Base-by-base conservation (phyloP, 1,140 invertebrate genomes). In the Daktulosphaira vitifoliae region DNA sequence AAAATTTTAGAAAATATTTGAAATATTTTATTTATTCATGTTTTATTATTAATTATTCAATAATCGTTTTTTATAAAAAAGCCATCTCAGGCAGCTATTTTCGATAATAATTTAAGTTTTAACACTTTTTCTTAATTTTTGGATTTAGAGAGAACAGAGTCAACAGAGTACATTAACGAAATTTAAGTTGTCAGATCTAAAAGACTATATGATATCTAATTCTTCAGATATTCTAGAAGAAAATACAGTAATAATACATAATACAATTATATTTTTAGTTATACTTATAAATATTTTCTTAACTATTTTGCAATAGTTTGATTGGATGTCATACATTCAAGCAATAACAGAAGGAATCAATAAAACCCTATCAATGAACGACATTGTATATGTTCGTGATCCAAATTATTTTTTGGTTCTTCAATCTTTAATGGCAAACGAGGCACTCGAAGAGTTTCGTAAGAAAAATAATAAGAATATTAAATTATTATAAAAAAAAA, bases 291-390 rank as follows among this genome's bases (percentile, higher is more conserved):
- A n/a, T n/a, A n/a, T n/a, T n/a, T n/a, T n/a, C n/a, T n/a, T n/a
- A n/a, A n/a, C n/a, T n/a, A n/a, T 44, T 16, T 44, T 15, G 4
- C 11, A n/a, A 44, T 48, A 71, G 68, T 56, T 72, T 13, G 69
- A 71, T 37, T 72, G 69, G 69, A 18, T 22, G 7, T 67, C 71
- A 46, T 72, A 68, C 54, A 29, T 72, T n/a, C 48, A 51, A n/a
- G 44, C 38, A 9, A 23, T 72, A n/a, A 44, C 68, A 16, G 44
- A 66, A 16, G 68, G 50, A 8, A 20, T 69, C 3, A 68, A 68
- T 33, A 37, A 33, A 26, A 66, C 49, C 2, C n/a, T 69, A 11
- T 38, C 42, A 22, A 42, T 70, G 46, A 33, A 67, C 13, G 68
- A 70, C 33, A 26, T 20, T 20, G 68, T 72, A 4, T 48, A 44